phyloP scores from a whole-genome alignment of 2,797 vertebrate species.

The Scolopax rusticola region DNA sequence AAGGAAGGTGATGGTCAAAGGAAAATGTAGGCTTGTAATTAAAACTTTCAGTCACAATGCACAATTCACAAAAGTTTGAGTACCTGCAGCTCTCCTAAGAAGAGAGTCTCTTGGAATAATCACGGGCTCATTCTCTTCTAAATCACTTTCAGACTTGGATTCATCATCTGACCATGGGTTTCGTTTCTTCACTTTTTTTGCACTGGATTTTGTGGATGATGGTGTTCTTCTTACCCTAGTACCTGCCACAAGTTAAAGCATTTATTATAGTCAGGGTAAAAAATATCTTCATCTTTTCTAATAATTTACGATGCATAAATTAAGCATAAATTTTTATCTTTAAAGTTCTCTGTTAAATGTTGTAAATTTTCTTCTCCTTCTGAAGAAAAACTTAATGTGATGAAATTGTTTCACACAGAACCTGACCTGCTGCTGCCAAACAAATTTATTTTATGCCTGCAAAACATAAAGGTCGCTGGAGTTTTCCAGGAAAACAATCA shows the following conservation, averaged over 20 bases:
- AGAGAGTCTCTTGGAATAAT: constrained; percentile 93
- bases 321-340: not conserved
- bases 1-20: not conserved
- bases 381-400: not conserved
- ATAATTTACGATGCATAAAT: not conserved
- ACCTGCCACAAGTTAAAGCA: constrained; percentile 70
- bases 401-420: not conserved
- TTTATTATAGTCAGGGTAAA: not conserved
- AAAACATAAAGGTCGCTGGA: not conserved
- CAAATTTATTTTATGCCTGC: not conserved
- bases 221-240: constrained; percentile 88
- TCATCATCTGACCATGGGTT: constrained; percentile 98
- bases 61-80: not conserved
- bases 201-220: constrained; percentile 80
- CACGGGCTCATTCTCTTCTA: constrained; percentile 88
- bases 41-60: not conserved
- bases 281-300: not conserved
- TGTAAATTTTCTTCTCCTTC: not conserved
- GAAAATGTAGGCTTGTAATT: not conserved
- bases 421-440: not conserved
- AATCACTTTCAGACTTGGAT: constrained; percentile 92
- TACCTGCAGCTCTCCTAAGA: constrained; percentile 94
- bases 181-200: constrained; percentile 94
- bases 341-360: not conserved
- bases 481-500: not conserved